Evolutionary conservation across 2,113 vertebrate species (phyloP).

Genomic region (Glaucomys volans): DNA sequence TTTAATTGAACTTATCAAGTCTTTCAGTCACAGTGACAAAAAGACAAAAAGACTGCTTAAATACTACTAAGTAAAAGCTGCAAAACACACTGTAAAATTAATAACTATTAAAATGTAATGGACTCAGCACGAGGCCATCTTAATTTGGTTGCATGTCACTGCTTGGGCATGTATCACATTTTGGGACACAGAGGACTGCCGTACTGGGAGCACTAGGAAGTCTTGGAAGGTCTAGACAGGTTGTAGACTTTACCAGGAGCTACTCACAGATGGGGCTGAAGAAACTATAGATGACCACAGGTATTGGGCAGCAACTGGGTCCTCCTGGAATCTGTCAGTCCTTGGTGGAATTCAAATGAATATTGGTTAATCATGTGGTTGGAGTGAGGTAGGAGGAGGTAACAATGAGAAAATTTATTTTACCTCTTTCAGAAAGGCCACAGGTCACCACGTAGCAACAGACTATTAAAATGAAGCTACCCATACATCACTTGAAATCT

Average conservation of each 20-base stretch:
- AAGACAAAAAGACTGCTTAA: too few relatives aligned
- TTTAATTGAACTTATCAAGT: too few relatives aligned
- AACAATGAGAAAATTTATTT: background rate
- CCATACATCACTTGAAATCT: constrained; percentile 65
- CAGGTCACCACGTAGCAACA: constrained; percentile 66
- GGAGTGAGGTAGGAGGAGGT: background rate
- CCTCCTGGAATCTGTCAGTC: background rate
- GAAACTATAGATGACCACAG: background rate
- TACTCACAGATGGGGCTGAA: too few relatives aligned
- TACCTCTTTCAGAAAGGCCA: background rate
- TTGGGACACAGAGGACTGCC: background rate
- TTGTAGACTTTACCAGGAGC: background rate
- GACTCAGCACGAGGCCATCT: background rate
- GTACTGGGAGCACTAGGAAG: too few relatives aligned
- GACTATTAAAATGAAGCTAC: constrained; percentile 75
- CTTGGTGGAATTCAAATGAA: background rate
- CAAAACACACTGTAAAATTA: background rate
- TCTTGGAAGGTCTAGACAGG: background rate
- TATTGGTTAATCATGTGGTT: background rate
- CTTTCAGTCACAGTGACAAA: too few relatives aligned
- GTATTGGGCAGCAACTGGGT: background rate
- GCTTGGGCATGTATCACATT: accelerated
- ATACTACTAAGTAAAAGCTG: too few relatives aligned
- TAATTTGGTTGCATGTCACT: accelerated
- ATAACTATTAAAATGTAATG: background rate